These are phyloP conservation scores for Leuciscus waleckii DNA, from an alignment of 2,797 vertebrate species.

Conservation along the genomic window DNA sequence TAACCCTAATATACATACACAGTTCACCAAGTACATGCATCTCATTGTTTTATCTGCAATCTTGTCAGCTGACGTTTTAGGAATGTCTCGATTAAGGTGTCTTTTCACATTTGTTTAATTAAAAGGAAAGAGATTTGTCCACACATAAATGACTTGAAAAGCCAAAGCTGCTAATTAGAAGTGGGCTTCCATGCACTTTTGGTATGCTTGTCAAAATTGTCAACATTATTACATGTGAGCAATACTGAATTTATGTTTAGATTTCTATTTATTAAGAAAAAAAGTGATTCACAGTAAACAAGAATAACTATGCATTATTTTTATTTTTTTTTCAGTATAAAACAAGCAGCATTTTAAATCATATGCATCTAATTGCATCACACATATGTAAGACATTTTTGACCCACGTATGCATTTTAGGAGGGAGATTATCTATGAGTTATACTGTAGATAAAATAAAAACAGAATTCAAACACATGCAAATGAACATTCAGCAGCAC, in stretches of 20 bases:
- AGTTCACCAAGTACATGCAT: not conserved
- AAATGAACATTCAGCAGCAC: not conserved
- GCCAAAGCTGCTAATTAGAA: not conserved
- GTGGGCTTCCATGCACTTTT: not conserved
- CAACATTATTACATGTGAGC: not conserved
- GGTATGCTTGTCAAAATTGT: not conserved
- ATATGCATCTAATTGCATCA: not conserved
- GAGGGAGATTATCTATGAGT: not conserved
- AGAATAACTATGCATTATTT: not conserved
- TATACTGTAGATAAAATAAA: not conserved
- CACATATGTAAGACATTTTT: not conserved
- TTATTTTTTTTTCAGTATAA: not conserved
- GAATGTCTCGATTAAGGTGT: not conserved
- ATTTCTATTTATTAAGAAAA: not conserved
- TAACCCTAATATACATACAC: not conserved
- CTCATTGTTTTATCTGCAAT: not conserved
- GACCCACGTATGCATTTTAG: not conserved
- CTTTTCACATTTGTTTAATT: not conserved
- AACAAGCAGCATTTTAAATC: not conserved
- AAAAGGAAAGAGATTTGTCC: not conserved
- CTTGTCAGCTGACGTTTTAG: not conserved
- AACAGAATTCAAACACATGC: conserved; percentile 1
- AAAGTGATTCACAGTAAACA: not conserved
- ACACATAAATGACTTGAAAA: not conserved
- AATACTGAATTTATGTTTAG: not conserved